A percentile compares a stretch with the other conserved stretches of the same genome.
Evolutionary conservation across 2,888 invertebrate genomes (phyloP).

Genomic region (Temnothorax ravouxi): DNA sequence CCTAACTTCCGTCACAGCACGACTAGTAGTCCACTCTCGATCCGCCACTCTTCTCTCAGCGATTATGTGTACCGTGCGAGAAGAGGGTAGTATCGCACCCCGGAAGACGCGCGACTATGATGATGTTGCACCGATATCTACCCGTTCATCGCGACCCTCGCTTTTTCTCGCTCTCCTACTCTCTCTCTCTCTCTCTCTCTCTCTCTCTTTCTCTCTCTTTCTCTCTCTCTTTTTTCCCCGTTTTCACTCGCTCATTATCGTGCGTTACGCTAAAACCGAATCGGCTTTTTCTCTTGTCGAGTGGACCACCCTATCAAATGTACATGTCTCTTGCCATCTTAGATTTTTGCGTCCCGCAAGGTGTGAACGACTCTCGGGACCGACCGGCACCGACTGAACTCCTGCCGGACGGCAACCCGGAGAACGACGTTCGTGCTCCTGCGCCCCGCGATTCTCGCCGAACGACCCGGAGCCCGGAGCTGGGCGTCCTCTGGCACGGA

Average conservation of each 20-base stretch:
- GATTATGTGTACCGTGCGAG: slow-evolving; percentile 35
- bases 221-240: neutral
- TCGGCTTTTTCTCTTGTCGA: slow-evolving; percentile 49
- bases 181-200: slow-evolving; percentile 10
- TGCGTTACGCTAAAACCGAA: slow-evolving; percentile 38
- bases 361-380: slow-evolving; percentile 82
- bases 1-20: slow-evolving; percentile 57
- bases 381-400: slow-evolving; percentile 82
- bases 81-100: slow-evolving; percentile 26
- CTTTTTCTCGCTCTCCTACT: neutral
- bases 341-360: slow-evolving; percentile 63
- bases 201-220: slow-evolving; percentile 13
- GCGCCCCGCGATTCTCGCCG: slow-evolving; percentile 64
- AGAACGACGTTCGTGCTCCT: slow-evolving; percentile 79
- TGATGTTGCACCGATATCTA: slow-evolving; percentile 65
- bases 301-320: slow-evolving; percentile 79
- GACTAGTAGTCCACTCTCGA: slow-evolving; percentile 43
- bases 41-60: slow-evolving; percentile 42
- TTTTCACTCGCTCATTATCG: slow-evolving; percentile 65
- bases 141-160: slow-evolving; percentile 65
- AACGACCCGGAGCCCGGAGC: slow-evolving; percentile 51
- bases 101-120: slow-evolving; percentile 39
- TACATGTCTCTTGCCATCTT: slow-evolving; percentile 79
- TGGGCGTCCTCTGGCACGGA: slow-evolving; percentile 29
- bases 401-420: slow-evolving; percentile 80